Base-by-base conservation (phyloP, 2,797 vertebrate genomes). In the Capromys pilorides region DNA sequence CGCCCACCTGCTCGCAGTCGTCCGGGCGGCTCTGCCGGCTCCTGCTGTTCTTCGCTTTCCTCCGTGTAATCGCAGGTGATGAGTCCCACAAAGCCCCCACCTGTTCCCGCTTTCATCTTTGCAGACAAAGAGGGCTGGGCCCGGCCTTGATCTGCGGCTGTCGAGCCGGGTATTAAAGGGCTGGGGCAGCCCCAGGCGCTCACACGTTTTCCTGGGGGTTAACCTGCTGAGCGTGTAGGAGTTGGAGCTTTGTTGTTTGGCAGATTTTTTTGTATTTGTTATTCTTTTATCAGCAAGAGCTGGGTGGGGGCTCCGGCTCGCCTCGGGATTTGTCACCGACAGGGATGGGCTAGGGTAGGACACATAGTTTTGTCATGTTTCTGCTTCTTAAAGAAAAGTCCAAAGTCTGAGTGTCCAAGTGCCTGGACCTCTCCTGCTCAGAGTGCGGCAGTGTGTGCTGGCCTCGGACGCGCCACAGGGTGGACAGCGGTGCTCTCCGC, bases 41-140 rank as follows among this genome's bases (percentile, higher is more conserved):
- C 96, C 97, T 96, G 96, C 97, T 97, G 97, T 97, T 97, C 98
- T 97, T 97, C 95, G 97, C 97, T 98, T 98, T 97, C 97, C 97
- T 98, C 97, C 96, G 97, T 98, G 98, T 98, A 98, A 98, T 98
- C 98, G 98, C 98, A 98, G 98, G 98, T 98, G 98, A 98, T 98
- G 98, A 98, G 97, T 98, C 98, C 97, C 97, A 98, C 98, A 97
- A 96, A 97, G 97, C 96, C 98, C 97, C 98, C 98, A 98, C 98
- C 98, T 98, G 98, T 97, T 91, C 93, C 78, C 95, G 97, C 98
- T 98, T 98, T 98, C 98, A 98, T 98, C 98, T 98, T 98, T 51
- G 91, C 96, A 98, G 98, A 98, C 98, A 97, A 97, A 98, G 98
- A 98, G 97, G 98, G 98, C 98, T 97, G 96, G 98, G 98, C 97